Percentiles rank a stretch among this genome's conserved stretches.
phyloP scores from a whole-genome alignment of 2,888 invertebrate genomes.

The Heteromyza rotundicornis region DNA sequence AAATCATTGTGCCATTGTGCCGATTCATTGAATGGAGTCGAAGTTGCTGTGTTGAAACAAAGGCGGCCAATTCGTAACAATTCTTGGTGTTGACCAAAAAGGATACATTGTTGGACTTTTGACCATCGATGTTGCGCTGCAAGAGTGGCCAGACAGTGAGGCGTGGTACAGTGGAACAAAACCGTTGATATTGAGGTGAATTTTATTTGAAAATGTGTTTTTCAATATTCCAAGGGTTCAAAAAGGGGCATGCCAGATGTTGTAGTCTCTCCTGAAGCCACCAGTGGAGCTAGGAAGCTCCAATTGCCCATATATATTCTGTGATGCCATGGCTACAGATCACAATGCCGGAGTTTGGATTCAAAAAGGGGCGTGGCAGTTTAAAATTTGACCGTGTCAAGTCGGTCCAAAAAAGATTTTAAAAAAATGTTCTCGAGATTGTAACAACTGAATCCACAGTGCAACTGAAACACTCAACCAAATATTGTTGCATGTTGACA shows the following conservation, averaged over 20 bases:
- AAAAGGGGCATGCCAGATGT: too few species aligned
- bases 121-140: not conserved
- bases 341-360: too few species aligned
- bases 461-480: not conserved
- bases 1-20: slow-evolving; percentile 41
- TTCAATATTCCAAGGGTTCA: too few species aligned
- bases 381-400: too few species aligned
- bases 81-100: not conserved
- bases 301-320: too few species aligned
- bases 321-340: too few species aligned
- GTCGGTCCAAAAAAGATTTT: too few species aligned
- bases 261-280: too few species aligned
- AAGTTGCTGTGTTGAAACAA: not conserved
- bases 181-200: not conserved
- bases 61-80: not conserved
- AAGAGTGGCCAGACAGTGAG: slow-evolving; percentile 12
- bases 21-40: slow-evolving; percentile 4
- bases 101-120: not conserved
- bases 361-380: too few species aligned
- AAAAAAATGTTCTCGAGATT: not conserved
- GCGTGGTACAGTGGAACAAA: slow-evolving; percentile 12
- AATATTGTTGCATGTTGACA: not conserved
- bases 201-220: not conserved
- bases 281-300: too few species aligned
- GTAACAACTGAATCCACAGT: not conserved